Percentiles rank a stretch among this genome's conserved stretches.
These are phyloP conservation scores for Menidia menidia DNA, from an alignment of 2,797 vertebrate genomes.

Conservation along the genomic window DNA sequence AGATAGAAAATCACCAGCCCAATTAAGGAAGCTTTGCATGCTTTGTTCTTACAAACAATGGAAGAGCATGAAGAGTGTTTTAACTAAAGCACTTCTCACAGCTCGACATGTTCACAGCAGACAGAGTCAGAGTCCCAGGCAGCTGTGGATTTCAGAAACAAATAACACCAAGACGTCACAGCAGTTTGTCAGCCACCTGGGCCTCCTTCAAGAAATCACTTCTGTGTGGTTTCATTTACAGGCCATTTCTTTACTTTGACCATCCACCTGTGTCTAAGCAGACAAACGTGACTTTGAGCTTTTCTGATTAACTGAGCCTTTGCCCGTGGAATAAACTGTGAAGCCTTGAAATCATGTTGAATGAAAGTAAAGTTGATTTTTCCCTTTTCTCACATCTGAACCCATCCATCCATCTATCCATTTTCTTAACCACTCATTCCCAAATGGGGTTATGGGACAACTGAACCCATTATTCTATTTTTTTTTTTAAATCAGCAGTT, in stretches of 20 bases:
- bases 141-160: conserved; percentile 57
- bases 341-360: conserved; percentile 22
- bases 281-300: neutral
- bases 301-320: neutral
- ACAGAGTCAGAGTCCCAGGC: conserved; percentile 46
- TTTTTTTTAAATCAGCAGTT: conserved; percentile 11
- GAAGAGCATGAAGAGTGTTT: conserved; percentile 37
- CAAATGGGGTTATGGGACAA: no score
- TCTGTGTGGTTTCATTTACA: conserved; percentile 11
- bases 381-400: conserved; percentile 30
- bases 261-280: neutral
- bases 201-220: conserved; percentile 17
- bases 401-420: no score
- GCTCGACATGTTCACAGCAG: conserved; percentile 64
- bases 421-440: no score
- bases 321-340: conserved; percentile 23
- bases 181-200: conserved; percentile 49
- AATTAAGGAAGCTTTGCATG: conserved; percentile 37
- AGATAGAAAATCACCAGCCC: conserved; percentile 24
- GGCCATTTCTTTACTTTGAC: conserved; percentile 12
- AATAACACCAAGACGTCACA: conserved; percentile 42
- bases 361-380: conserved; percentile 33
- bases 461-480: no score
- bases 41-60: conserved; percentile 47
- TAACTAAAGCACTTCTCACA: conserved; percentile 28